Percentiles rank a stretch among this genome's conserved stretches.
phyloP scores from a whole-genome alignment of 2,797 vertebrate species.

The Otolemur crassicaudatus region DNA sequence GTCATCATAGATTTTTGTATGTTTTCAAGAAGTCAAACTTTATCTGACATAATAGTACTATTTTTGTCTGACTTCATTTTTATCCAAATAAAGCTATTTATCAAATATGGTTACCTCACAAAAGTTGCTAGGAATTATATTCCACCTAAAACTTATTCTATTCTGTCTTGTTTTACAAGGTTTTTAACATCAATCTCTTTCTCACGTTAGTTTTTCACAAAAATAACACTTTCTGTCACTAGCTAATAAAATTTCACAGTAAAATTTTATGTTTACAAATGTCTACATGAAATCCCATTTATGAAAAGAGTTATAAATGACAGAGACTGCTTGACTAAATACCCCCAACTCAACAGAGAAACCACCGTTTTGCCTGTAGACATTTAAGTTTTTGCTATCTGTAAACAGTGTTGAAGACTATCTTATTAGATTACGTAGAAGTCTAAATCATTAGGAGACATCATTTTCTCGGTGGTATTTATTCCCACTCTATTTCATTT shows the following conservation, averaged over 20 bases:
- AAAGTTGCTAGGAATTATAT: background rate
- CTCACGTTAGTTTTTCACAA: background rate
- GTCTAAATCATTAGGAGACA: background rate
- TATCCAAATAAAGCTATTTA: background rate
- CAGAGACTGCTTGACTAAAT: background rate
- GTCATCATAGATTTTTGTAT: background rate
- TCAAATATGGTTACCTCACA: background rate
- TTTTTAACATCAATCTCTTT: slow-evolving; percentile 4
- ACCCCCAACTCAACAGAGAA: background rate
- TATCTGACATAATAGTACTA: background rate
- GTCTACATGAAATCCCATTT: background rate
- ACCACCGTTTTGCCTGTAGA: background rate
- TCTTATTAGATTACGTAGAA: background rate
- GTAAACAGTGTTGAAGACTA: background rate
- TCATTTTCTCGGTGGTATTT: slow-evolving; percentile 19
- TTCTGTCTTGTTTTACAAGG: background rate
- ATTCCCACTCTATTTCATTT: background rate
- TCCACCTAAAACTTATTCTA: slow-evolving; percentile 1
- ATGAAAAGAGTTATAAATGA: background rate
- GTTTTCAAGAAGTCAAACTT: background rate
- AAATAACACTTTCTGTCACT: background rate
- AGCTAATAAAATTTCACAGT: background rate
- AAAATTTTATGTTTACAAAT: background rate
- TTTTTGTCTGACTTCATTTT: slow-evolving; percentile 9
- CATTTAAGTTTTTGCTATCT: background rate